Conservation (phyloP, 2,888 invertebrate species). For the Rhorus exstirpatorius region DNA sequence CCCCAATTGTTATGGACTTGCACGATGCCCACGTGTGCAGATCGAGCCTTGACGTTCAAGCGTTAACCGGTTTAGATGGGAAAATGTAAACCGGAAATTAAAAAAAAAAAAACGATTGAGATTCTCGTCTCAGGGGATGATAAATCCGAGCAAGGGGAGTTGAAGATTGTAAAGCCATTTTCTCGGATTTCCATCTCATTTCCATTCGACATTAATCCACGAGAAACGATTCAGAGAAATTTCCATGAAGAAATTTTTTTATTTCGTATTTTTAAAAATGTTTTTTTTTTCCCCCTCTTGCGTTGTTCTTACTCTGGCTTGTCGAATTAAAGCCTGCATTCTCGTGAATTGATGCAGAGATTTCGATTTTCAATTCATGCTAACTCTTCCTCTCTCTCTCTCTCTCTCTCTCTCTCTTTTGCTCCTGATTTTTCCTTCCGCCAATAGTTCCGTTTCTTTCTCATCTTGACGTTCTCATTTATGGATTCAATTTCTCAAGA, state of each 20-base stretch:
- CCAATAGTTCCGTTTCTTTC: background rate
- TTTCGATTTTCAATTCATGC: slow-evolving; percentile 42
- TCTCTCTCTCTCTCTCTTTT: slow-evolving; percentile 1
- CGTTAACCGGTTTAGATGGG: background rate
- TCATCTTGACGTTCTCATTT: background rate
- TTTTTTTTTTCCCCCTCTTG: background rate
- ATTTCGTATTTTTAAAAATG: background rate
- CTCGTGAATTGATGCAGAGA: background rate
- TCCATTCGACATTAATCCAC: slow-evolving; percentile 1
- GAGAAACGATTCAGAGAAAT: background rate
- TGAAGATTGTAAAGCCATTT: slow-evolving; percentile 30
- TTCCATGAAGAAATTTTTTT: background rate
- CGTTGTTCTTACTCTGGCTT: background rate
- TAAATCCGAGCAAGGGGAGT: background rate
- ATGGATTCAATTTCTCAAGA: background rate
- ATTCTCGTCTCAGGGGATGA: background rate
- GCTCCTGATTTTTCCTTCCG: background rate
- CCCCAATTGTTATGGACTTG: background rate
- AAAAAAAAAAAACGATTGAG: background rate
- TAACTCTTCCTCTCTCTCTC: slow-evolving; percentile 20
- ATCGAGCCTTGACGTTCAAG: background rate
- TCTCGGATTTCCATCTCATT: slow-evolving; percentile 16
- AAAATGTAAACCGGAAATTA: slow-evolving; percentile 17
- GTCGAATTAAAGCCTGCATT: slow-evolving; percentile 32
- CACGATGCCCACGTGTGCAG: background rate